A percentile compares a stretch with the other conserved stretches of the same genome.
phyloP scores from a whole-genome alignment of 2,797 vertebrate genomes.

The Melanotaenia boesemani region DNA sequence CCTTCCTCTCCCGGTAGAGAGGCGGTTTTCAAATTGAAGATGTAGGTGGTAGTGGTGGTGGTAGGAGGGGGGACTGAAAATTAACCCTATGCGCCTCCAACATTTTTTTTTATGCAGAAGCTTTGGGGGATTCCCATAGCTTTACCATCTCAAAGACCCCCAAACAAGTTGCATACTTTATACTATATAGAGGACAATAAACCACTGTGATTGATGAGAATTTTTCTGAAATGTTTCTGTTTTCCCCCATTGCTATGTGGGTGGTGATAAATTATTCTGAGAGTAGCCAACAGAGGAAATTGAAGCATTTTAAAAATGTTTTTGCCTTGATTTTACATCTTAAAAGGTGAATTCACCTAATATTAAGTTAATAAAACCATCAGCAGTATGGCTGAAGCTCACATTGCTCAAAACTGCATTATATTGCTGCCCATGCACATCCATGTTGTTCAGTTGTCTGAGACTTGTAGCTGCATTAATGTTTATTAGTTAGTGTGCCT shows the following conservation, averaged over 20 bases:
- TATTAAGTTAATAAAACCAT: neutral
- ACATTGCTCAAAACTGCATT: neutral
- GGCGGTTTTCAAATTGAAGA: conserved; percentile 82
- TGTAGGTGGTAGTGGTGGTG: conserved; percentile 77
- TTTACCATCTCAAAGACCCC: conserved; percentile 34
- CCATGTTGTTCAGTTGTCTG: neutral
- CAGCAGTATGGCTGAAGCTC: neutral
- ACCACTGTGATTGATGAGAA: conserved; percentile 30
- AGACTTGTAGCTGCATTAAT: neutral
- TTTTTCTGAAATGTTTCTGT: conserved; percentile 3
- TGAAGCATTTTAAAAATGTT: conserved; percentile 8
- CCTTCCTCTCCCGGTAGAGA: conserved; percentile 87
- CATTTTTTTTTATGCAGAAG: conserved; percentile 37
- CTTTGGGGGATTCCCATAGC: conserved; percentile 61
- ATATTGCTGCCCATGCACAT: neutral
- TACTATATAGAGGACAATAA: conserved; percentile 1
- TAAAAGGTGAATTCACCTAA: neutral
- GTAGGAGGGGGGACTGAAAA: conserved; percentile 58
- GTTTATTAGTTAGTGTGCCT: neutral
- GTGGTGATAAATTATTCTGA: conserved; percentile 20
- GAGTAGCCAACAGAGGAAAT: conserved; percentile 27
- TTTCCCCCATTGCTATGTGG: neutral
- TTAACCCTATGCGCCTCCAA: conserved; percentile 75
- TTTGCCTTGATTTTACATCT: neutral
- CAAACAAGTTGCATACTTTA: conserved; percentile 3